Evolutionary conservation across 2,797 vertebrate species (phyloP).

Genomic region (Pseudopleuronectes americanus): DNA sequence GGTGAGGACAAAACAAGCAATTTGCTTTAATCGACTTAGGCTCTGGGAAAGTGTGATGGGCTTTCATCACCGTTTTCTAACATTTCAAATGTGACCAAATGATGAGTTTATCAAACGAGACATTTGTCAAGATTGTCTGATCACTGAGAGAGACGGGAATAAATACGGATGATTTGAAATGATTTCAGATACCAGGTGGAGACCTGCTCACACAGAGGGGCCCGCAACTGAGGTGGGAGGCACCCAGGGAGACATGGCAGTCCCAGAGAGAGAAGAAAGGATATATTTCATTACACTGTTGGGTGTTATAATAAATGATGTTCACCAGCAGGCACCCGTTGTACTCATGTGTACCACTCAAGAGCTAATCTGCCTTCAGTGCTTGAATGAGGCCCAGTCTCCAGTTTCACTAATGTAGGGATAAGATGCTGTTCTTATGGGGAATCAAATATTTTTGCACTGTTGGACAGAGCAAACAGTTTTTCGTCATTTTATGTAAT

Average conservation of each 20-base stretch:
- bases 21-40: background rate
- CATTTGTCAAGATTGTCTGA: background rate
- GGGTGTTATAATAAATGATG: background rate
- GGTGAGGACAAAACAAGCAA: background rate
- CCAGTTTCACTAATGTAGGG: background rate
- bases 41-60: background rate
- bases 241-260: background rate
- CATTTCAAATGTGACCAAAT: background rate
- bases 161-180: background rate
- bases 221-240: background rate
- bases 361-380: no score
- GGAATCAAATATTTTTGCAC: background rate
- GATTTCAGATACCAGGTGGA: background rate
- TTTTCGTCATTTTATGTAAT: background rate
- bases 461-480: background rate
- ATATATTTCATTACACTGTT: background rate
- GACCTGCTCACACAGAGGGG: background rate
- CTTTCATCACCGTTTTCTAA: background rate
- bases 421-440: background rate
- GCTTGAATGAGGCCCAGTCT: background rate
- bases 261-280: background rate
- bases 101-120: background rate
- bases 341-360: background rate
- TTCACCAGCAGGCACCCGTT: background rate
- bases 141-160: constrained; percentile 1